Conservation (phyloP, 2,113 vertebrate species). For the Oncorhynchus gorbuscha region DNA sequence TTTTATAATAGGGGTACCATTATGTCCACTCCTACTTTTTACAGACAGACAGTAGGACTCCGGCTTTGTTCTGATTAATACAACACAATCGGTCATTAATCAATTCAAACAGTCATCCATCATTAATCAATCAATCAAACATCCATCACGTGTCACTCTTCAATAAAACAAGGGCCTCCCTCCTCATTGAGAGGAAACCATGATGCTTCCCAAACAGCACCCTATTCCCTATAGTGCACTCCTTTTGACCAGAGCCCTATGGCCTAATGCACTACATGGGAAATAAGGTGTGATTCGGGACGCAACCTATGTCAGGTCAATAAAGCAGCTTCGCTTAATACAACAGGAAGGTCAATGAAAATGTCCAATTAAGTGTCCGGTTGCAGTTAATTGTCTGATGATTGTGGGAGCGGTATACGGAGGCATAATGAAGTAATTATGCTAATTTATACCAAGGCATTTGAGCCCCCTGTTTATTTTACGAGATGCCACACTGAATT, state of each 20-base stretch:
- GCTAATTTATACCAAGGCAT: conserved; percentile 73
- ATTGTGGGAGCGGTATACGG: conserved; percentile 62
- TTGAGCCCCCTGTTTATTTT: conserved; percentile 73
- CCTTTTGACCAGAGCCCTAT: no score
- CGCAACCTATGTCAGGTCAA: no score
- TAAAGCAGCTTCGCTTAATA: conserved; percentile 51
- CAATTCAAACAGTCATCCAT: not conserved
- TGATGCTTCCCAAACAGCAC: no score
- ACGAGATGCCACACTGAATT: conserved; percentile 61
- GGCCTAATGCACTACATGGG: no score
- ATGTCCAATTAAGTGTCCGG: conserved; percentile 55
- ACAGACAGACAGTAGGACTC: not conserved
- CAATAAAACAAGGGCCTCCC: not conserved
- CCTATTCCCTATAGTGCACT: no score
- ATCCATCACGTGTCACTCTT: conserved; percentile 14
- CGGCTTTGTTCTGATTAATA: not conserved
- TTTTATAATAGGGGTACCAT: not conserved
- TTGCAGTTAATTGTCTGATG: conserved; percentile 65
- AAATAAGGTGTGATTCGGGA: no score
- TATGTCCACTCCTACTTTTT: not conserved
- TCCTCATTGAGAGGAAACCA: not conserved
- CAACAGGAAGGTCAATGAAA: conserved; percentile 62
- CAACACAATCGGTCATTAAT: not conserved
- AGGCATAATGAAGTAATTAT: conserved; percentile 72
- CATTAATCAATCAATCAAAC: conserved; percentile 19